A percentile compares a stretch with the other conserved stretches of the same genome.
These are phyloP conservation scores for Agrotis ipsilon DNA, from an alignment of 2,888 invertebrate genomes.

Conservation along the genomic window DNA sequence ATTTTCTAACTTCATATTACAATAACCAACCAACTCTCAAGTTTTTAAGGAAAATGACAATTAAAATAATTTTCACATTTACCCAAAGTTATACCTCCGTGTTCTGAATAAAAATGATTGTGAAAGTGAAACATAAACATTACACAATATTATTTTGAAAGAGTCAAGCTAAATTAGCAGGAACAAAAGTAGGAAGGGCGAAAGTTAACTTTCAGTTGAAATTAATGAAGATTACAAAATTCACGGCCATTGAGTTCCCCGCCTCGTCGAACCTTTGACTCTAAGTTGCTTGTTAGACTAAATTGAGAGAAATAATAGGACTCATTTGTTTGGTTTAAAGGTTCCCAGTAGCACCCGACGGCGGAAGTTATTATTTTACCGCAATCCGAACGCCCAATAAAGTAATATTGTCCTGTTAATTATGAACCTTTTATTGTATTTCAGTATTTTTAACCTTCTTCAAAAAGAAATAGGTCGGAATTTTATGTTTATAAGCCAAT, in stretches of 20 bases:
- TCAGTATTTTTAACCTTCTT: background rate
- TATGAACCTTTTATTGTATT: slow-evolving; percentile 5
- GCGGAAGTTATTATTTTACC: slow-evolving; percentile 78
- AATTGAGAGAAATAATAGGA: slow-evolving; percentile 91
- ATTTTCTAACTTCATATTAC: slow-evolving; percentile 14
- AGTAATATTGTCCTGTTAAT: slow-evolving; percentile 53
- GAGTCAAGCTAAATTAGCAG: slow-evolving; percentile 75
- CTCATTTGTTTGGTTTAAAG: slow-evolving; percentile 89
- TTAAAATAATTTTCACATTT: slow-evolving; percentile 52
- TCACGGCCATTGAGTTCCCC: slow-evolving; percentile 89
- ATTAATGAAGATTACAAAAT: slow-evolving; percentile 91
- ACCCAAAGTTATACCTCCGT: slow-evolving; percentile 56
- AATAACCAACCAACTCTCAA: slow-evolving; percentile 11
- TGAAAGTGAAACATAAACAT: slow-evolving; percentile 62
- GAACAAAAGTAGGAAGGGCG: slow-evolving; percentile 80
- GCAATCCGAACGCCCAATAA: slow-evolving; percentile 72
- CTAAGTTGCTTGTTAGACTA: slow-evolving; percentile 89
- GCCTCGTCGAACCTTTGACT: slow-evolving; percentile 89
- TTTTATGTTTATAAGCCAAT: no score
- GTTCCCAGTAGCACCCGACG: slow-evolving; percentile 77
- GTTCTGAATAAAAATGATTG: slow-evolving; percentile 57
- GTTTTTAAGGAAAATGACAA: slow-evolving; percentile 46
- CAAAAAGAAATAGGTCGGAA: background rate
- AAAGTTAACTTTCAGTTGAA: slow-evolving; percentile 86
- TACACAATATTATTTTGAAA: slow-evolving; percentile 65